Evolutionary conservation across 1,140 invertebrate genomes (phyloP), one percentile per base, ranked within the genome.

Genomic region (Venturia canescens): DNA sequence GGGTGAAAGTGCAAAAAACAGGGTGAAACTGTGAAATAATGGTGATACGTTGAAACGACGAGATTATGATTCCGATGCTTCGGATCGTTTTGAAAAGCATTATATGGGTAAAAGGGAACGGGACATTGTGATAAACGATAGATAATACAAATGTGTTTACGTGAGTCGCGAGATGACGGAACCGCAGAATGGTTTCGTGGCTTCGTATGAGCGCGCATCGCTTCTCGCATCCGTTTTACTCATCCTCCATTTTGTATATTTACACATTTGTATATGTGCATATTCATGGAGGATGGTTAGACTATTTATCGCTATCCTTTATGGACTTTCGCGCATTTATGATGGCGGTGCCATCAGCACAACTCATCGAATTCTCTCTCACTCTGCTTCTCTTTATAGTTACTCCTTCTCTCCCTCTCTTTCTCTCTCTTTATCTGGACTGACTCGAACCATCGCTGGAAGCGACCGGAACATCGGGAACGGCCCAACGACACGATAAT

Each of bases 291-390:
- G n/a, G 60, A 13, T 53, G 16, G 48, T 71, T 53, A 34, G 77
- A 67, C 71, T 79, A 71, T 83, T 83, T 81, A 66, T 57, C 75
- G 75, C 44, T 29, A 60, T 72, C 78, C 82, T 83, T 83, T 83
- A 83, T 83, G 75, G 82, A 75, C 80, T 81, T 79, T 81, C 60
- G 21, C 74, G 60, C 78, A 83, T 75, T 81, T 81, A 81, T 79
- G 79, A 78, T 31, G 81, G 80, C 70, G 69, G 66, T 63, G 67
- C 81, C 81, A 79, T 79, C 80, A 74, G 77, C 77, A 67, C 72
- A 82, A 82, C 74, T 82, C 78, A 71, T 60, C 69, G 71, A 53
- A 69, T 21, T 16, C 38, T n/a, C 60, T 3, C 38, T 44, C 7
- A 9, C 38, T 44, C 38, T 57, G 5, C 21, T 21, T 57, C n/a